A percentile compares a stretch with the other conserved stretches of the same genome.
Evolutionary conservation across 2,888 invertebrate genomes (phyloP).

Genomic region (Clivina fossor): DNA sequence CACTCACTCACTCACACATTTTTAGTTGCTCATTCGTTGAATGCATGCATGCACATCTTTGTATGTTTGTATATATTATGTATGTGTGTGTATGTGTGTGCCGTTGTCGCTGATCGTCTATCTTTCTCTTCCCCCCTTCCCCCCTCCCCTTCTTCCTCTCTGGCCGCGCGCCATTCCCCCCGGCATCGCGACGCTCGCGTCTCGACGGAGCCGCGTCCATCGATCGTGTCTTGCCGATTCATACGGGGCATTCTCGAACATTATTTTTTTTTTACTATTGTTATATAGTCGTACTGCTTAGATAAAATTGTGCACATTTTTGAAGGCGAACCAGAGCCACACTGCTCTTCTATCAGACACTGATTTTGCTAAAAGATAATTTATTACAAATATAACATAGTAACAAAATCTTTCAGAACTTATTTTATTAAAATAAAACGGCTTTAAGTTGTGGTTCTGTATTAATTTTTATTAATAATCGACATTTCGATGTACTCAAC

Average conservation of each 20-base stretch:
- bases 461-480: too few relatives aligned
- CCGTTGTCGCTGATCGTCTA: too few relatives aligned
- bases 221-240: conserved; percentile 19
- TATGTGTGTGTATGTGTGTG: conserved; percentile 3
- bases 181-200: conserved; percentile 8
- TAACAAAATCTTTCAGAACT: too few relatives aligned
- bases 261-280: conserved; percentile 5
- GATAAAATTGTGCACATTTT: background rate
- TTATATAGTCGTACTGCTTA: background rate
- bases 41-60: too few relatives aligned
- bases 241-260: conserved; percentile 8
- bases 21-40: too few relatives aligned
- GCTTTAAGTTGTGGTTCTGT: too few relatives aligned
- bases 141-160: background rate
- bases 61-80: background rate
- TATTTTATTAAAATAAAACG: too few relatives aligned
- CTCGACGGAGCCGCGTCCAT: conserved; percentile 23
- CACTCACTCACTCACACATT: too few relatives aligned
- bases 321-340: background rate
- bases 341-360: background rate
- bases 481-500: too few relatives aligned
- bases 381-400: too few relatives aligned
- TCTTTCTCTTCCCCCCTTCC: too few relatives aligned
- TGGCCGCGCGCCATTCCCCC: background rate
- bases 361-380: too few relatives aligned